Base-by-base conservation (phyloP, 2,797 vertebrate genomes). In the Megaceryle alcyon region DNA sequence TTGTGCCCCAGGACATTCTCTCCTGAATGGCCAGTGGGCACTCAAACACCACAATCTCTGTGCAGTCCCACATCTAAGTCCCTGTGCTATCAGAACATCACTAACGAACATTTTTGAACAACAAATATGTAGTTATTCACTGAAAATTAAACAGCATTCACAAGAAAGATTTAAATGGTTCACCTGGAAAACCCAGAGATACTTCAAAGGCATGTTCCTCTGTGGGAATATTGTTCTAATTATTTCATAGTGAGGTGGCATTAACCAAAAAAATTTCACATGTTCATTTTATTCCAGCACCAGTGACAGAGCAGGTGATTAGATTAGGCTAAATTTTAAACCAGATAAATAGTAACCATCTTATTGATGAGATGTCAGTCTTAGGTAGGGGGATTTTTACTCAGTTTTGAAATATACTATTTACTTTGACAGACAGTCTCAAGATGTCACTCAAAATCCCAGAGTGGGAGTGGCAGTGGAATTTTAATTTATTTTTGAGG, bases 401-500 rank as follows among this genome's bases (percentile, higher is more conserved):
- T 82, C 61, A 21, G 14, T 88, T 91, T 86, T 88, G 51, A 94
- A 94, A 86, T 82, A 71, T 5, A 60, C 21, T 94, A 53, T 92
- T 94, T 91, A 64, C 20, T 86, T 86, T 60, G 73, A 72, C 85
- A 94, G 44, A 33, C 53, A 78, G 73, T 73, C 85, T 90, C 71
- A 84, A 23, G 25, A 37, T 77, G 73, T 84, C 92, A 95, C 14
- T 94, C 85, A 88, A 85, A 94, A 91, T 90, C 23, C 3, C 21
- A 88, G 73, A 77, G 56, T 86, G 48, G 70, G 63, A 91, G 77
- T 68, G 80, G 69, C 60, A 88, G 64, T 29, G 12, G 73, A 94
- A 94, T 96, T 92, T 82, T 86, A 86, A 88, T 88, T 86, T 22
- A 28, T 41, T 92, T 92, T 91, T 91, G 48, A 84, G 56, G 14